Evolutionary conservation across 2,888 invertebrate genomes (phyloP).

Genomic region (Chymomyza fuscimana): DNA sequence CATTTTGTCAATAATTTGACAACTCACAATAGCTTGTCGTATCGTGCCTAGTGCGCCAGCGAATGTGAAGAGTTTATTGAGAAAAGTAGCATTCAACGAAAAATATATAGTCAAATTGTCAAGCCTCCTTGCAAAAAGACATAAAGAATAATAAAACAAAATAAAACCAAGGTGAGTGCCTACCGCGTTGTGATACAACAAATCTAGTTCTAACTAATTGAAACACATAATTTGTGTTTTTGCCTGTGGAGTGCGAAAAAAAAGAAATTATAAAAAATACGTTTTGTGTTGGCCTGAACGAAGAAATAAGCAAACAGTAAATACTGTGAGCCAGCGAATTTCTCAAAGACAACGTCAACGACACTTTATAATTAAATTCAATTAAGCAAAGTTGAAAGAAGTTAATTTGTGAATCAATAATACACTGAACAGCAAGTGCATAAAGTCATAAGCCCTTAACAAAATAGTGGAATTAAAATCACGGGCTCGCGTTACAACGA

Average conservation of each 20-base stretch:
- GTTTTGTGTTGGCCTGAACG: constrained; percentile 1
- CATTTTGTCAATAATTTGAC: constrained; percentile 26
- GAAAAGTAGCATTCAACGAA: constrained; percentile 15
- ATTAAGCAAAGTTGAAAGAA: constrained; percentile 64
- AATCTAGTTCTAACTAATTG: neutral
- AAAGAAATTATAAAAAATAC: neutral
- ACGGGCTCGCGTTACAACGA: constrained; percentile 7
- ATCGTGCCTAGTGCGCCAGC: constrained; percentile 52
- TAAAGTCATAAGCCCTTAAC: constrained; percentile 1
- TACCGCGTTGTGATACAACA: neutral
- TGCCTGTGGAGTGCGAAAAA: neutral
- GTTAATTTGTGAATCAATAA: constrained; percentile 63
- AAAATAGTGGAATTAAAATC: constrained; percentile 10
- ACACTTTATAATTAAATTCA: constrained; percentile 72
- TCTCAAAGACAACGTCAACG: constrained; percentile 31
- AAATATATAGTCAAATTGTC: constrained; percentile 37
- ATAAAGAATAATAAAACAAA: constrained; percentile 4
- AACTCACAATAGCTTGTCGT: constrained; percentile 51
- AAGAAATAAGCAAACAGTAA: constrained; percentile 30
- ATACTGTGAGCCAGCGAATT: constrained; percentile 16
- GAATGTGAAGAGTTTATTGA: constrained; percentile 48
- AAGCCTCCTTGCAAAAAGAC: neutral
- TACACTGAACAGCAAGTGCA: constrained; percentile 25
- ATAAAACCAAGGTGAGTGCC: constrained; percentile 1
- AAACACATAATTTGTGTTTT: neutral